Evolutionary conservation across 2,797 vertebrate genomes (phyloP), one percentile per base, ranked within the genome.

Genomic region (Helostoma temminkii): DNA sequence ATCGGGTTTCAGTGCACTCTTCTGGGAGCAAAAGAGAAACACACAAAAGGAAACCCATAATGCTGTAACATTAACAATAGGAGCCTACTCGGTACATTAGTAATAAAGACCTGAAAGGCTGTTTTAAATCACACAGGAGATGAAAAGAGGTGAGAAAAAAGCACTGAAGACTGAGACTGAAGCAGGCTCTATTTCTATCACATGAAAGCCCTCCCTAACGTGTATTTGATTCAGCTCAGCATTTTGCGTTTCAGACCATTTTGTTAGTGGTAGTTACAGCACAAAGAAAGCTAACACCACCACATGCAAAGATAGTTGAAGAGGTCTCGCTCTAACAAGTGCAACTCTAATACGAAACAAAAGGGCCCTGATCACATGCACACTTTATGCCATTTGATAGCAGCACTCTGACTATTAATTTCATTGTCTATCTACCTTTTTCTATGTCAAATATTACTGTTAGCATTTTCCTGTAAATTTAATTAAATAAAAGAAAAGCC

Each of bases 31-130:
- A 66, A 63, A 82, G 57, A 70, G 63, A 73, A 55, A 48, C 78
- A 69, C 79, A 91, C 78, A 91, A 91, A 92, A 74, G 81, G 47
- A 86, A n/a, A 67, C 80, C 87, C 81, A 78, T 80, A 84, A 76
- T 78, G 80, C 80, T 77, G 66, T 66, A 73, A 76, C 72, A 65
- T 57, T 76, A 69, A 91, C 85, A 91, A 91, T 85, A 69, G 80
- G 41, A 74, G 66, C 48, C 76, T 80, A 59, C 72, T 82, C 43
- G 55, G 61, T 84, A 78, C 79, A 90, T 88, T 83, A 77, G 77
- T 43, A 39, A 78, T 21, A 67, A 74, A 74, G 66, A 48, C 60
- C 76, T 90, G 82, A 90, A 88, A 85, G 83, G 70, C 66, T 80
- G 76, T 61, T 88, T 82, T 58, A 84, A 89, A 86, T 89, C 73